Evolutionary conservation across 2,113 vertebrate species (phyloP).

Genomic region (Acinonyx jubatus): DNA sequence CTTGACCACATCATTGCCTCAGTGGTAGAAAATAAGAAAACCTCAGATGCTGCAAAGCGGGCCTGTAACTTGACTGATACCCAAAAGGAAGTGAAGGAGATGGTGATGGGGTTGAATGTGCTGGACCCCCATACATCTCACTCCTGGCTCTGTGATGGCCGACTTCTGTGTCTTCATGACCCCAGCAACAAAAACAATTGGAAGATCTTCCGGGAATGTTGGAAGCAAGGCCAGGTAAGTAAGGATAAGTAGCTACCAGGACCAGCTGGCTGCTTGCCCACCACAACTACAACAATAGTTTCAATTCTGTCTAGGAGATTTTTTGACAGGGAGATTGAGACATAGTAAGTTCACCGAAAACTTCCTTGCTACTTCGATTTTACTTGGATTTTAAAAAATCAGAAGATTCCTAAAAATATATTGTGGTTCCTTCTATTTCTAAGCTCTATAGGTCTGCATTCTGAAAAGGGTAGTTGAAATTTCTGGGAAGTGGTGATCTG

Average conservation of each 20-base stretch:
- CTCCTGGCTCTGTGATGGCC: constrained; percentile 98
- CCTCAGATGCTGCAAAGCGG: constrained; percentile 90
- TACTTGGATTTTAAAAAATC: constrained; percentile 33
- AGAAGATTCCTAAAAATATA: constrained; percentile 20
- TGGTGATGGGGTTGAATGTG: constrained; percentile 97
- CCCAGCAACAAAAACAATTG: constrained; percentile 99
- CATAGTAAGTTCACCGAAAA: not conserved
- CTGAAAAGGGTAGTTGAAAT: constrained; percentile 45
- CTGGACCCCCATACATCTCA: constrained; percentile 98
- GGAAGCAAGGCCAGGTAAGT: constrained; percentile 98
- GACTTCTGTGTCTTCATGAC: constrained; percentile 98
- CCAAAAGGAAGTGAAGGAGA: constrained; percentile 92
- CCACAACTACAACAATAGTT: not conserved
- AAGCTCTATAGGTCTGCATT: not conserved
- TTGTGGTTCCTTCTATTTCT: constrained; percentile 9
- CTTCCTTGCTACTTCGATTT: not conserved
- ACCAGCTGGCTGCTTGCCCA: not conserved
- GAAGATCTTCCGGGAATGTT: constrained; percentile 99
- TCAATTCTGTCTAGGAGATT: not conserved
- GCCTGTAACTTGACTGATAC: constrained; percentile 88
- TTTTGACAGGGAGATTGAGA: constrained; percentile 17
- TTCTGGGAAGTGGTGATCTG: not conserved
- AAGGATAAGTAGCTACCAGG: constrained; percentile 9
- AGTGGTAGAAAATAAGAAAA: constrained; percentile 99
- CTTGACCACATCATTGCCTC: constrained; percentile 99